These are phyloP conservation scores for Agrenia bidenticulata DNA, from an alignment of 2,888 invertebrate species.

Conservation along the genomic window DNA sequence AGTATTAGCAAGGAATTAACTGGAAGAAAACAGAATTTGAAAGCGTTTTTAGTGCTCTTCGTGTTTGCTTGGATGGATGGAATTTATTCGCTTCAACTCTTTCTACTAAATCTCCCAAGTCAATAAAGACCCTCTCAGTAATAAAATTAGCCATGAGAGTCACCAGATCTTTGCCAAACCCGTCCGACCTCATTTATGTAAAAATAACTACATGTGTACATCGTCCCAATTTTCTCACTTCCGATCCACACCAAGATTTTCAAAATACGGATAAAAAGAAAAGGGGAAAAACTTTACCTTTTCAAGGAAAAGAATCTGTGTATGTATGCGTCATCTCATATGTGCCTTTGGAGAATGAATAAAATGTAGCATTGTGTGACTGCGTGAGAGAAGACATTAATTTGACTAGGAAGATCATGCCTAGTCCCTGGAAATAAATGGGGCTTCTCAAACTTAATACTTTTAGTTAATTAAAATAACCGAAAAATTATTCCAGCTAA, in stretches of 20 bases:
- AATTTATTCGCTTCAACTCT: conserved; percentile 18
- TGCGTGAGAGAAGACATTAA: conserved; percentile 11
- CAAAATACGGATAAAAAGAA: too few species aligned
- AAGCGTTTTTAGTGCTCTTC: conserved; percentile 28
- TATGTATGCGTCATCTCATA: too few species aligned
- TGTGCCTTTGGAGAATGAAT: too few species aligned
- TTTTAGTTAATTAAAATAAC: conserved; percentile 23
- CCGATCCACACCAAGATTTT: too few species aligned
- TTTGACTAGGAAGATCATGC: conserved; percentile 8
- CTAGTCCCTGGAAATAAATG: conserved; percentile 13
- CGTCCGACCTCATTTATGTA: too few species aligned
- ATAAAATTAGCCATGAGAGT: too few species aligned
- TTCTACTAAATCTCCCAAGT: conserved; percentile 38
- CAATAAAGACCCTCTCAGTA: conserved; percentile 36
- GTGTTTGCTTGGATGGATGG: conserved; percentile 6
- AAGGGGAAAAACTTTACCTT: too few species aligned
- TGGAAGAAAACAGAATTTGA: conserved; percentile 38
- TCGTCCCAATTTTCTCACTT: too few species aligned
- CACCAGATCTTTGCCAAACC: too few species aligned
- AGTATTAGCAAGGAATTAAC: conserved; percentile 50
- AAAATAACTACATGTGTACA: too few species aligned
- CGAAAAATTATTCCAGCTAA: conserved; percentile 22
- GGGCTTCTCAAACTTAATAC: conserved; percentile 22
- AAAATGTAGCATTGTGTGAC: too few species aligned
- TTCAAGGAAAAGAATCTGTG: too few species aligned